phyloP scores from a whole-genome alignment of 2,113 vertebrate genomes.

The Caracal caracal region DNA sequence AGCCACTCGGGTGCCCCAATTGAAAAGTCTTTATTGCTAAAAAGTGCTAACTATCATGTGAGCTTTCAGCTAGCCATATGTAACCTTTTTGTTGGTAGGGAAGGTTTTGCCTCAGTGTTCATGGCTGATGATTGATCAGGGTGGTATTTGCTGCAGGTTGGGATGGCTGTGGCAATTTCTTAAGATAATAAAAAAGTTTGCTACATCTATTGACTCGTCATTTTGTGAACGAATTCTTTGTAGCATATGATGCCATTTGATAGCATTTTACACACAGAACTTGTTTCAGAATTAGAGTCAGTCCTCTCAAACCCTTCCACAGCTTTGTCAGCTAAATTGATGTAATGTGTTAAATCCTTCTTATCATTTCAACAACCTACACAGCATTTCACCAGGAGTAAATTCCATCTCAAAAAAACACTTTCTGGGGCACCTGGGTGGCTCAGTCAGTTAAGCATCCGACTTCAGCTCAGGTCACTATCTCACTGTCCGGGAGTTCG shows the following conservation, averaged over 20 bases:
- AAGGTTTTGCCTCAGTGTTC: neutral
- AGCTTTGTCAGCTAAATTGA: neutral
- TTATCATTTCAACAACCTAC: neutral
- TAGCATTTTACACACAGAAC: neutral
- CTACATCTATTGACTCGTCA: neutral
- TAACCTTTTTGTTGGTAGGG: neutral
- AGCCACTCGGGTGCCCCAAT: neutral
- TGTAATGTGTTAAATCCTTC: neutral
- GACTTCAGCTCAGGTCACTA: too few species aligned
- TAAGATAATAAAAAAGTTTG: neutral
- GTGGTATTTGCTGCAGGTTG: neutral
- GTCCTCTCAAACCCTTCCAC: neutral
- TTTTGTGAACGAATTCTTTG: neutral
- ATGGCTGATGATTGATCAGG: neutral
- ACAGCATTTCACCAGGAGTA: neutral
- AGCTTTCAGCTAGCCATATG: neutral
- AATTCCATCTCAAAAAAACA: neutral
- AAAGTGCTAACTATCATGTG: neutral
- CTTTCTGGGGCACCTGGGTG: neutral
- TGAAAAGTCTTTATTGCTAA: neutral
- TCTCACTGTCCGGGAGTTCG: too few species aligned
- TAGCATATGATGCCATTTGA: neutral
- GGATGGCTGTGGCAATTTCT: neutral
- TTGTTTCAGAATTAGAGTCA: neutral
- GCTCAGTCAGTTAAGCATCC: too few species aligned